Evolutionary conservation across 2,888 invertebrate genomes (phyloP), one percentile per base, ranked within the genome.

Genomic region (Plebejus melissa): DNA sequence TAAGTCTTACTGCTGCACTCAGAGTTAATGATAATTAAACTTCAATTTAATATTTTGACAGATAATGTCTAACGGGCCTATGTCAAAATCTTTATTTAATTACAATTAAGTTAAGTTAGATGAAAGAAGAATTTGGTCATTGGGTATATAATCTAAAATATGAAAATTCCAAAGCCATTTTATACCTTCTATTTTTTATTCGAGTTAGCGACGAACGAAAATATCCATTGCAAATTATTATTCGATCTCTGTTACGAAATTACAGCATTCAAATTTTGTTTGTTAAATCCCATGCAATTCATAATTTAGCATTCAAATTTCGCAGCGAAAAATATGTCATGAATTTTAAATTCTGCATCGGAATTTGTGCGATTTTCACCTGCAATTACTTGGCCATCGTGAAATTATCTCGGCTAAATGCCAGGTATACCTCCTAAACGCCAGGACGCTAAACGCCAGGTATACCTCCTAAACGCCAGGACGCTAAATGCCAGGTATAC

Each of bases 351-450:
- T 65, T 36, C 1, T 65, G 32, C 65, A 65, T 32, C 32, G 16
- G 22, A 65, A 36, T 65, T 36, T 65, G 65, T 65, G 60, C 60
- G 3, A 65, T 65, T 65, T 65, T 65, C 32, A 1, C 65, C 32
- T 36, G 65, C 65, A 65, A 65, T 65, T 65, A 65, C 65, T 65
- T 65, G 65, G 32, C 13, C 65, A 36, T 65, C 65, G 32, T 13
- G 4, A 65, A 65, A 36, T 36, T 32, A 65, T 65, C 65, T 32
- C 65, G 65, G 65, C 65, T 36, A 16, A 65, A 65, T 32, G 65
- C 65, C 65, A 65, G 65, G 65, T 16, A 13, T 32, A 65, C 32
- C 13, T 28, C 28, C 9, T 60, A 60, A 60, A 46, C 46, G 46
- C 9, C 46, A 46, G 46, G 46, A 46, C 46, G 46, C 9, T 46